Evolutionary conservation across 2,797 vertebrate species (phyloP).

Genomic region (Odontamblyopus lacepedii): DNA sequence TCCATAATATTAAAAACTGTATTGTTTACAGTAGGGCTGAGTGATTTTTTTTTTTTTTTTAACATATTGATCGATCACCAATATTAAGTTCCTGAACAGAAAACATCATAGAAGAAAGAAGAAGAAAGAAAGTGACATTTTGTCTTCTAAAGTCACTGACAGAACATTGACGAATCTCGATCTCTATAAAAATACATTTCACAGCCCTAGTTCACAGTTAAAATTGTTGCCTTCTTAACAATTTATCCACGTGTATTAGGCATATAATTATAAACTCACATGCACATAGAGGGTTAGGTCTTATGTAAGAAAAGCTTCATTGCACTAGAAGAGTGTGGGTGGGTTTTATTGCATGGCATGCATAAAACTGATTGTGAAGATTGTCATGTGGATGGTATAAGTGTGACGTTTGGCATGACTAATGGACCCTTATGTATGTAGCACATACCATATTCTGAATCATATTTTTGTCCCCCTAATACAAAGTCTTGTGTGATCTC

Average conservation of each 20-base stretch:
- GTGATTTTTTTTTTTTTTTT: too few species aligned
- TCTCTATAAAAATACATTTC: too few species aligned
- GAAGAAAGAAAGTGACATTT: too few species aligned
- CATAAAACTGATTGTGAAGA: conserved; percentile 2
- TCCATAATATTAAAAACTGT: too few species aligned
- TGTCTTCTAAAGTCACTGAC: too few species aligned
- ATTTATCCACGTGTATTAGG: not conserved
- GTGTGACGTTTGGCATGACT: conserved; percentile 28
- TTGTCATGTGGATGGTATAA: conserved; percentile 21
- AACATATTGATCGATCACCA: too few species aligned
- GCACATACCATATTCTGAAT: not conserved
- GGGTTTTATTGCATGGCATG: conserved; percentile 5
- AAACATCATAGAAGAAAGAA: too few species aligned
- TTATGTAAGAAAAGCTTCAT: conserved; percentile 1
- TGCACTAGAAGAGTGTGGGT: not conserved
- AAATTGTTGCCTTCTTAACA: not conserved
- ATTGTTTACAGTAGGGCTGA: too few species aligned
- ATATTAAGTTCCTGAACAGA: too few species aligned
- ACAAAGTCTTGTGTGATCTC: conserved; percentile 32
- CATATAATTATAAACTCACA: not conserved
- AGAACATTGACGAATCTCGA: too few species aligned
- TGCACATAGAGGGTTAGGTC: not conserved
- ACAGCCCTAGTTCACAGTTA: too few species aligned
- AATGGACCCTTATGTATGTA: not conserved
- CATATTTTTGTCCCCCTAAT: not conserved